Conservation (phyloP, 2,797 vertebrate genomes). For the Manis crassicaudata region DNA sequence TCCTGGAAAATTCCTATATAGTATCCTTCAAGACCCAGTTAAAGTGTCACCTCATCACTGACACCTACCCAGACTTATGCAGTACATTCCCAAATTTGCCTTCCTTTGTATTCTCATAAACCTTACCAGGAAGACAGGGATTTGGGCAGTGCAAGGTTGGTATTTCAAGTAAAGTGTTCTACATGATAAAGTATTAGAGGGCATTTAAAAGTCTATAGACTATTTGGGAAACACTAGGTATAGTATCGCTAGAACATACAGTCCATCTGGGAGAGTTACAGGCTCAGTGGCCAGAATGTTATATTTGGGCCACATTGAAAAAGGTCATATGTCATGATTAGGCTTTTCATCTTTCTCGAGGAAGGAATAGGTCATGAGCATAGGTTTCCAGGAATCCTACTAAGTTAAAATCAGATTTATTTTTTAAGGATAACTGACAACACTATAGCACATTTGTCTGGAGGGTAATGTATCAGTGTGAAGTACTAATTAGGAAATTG, state of each 20-base stretch:
- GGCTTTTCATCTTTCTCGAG: neutral
- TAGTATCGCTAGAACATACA: neutral
- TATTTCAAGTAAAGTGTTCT: neutral
- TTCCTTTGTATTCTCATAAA: neutral
- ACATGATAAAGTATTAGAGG: neutral
- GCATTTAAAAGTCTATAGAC: neutral
- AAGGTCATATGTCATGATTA: neutral
- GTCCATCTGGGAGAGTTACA: neutral
- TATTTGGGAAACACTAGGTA: neutral
- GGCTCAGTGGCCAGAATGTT: neutral
- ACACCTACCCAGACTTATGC: neutral
- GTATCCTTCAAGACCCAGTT: neutral
- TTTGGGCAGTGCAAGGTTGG: neutral
- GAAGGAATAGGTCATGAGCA: neutral
- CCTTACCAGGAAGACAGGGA: neutral
- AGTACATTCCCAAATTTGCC: neutral
- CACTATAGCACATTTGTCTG: neutral
- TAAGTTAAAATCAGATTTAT: neutral
- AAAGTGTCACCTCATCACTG: neutral
- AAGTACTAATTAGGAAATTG: neutral
- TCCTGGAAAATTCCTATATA: neutral
- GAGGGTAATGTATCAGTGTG: neutral
- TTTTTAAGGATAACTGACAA: slow-evolving; percentile 16
- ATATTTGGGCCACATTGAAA: neutral
- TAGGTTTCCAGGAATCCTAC: neutral